Base-by-base conservation (phyloP, 2,888 invertebrate species). In the Bellardia pandia region DNA sequence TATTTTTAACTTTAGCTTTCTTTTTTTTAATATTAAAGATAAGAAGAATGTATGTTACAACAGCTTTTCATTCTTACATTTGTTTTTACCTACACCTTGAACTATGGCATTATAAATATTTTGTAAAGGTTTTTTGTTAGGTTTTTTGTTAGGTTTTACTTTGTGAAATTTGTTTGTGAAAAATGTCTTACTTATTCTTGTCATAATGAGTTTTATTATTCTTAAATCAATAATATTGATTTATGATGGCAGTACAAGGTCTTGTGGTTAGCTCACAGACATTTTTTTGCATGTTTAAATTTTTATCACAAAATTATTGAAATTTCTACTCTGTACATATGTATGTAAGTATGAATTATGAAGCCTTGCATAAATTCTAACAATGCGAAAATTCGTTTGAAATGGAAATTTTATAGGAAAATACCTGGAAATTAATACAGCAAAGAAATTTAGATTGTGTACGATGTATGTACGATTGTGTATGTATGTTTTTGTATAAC, bases 201-300 rank as follows among this genome's bases (percentile, higher is more conserved):
- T 81, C 42, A 58, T 72, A 13, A 72, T 72, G 14, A 64, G 42
- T 56, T 48, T 74, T 33, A 11, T 53, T 64, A 42, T 71, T 14
- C 58, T 42, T 23, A 51, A 86, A 88, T 85, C 85, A 79, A 86
- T 85, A 83, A 23, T 88, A 85, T 85, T 81, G 85, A 88, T 82
- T 85, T 85, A 53, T 53, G 30, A 11, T 81, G 81, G 42, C 78
- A 72, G 56, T 81, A 14, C 16, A 64, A 71, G 60, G 81, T 84
- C 81, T 85, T 37, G 1, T 68, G 68, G 45, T 14, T 48, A 68
- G 23, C 30, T 60, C 11, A 16, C 16, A 51, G 4, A 71, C 58
- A 78, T 66, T 30, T 9, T 13, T 13, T 23, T 16, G 2, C 11
- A 30, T 13, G 30, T 40, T 16, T 37, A 2, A 5, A 30, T 16